These are phyloP conservation scores for Sebastes nivosus DNA, from an alignment of 2,797 vertebrate genomes.

Conservation along the genomic window DNA sequence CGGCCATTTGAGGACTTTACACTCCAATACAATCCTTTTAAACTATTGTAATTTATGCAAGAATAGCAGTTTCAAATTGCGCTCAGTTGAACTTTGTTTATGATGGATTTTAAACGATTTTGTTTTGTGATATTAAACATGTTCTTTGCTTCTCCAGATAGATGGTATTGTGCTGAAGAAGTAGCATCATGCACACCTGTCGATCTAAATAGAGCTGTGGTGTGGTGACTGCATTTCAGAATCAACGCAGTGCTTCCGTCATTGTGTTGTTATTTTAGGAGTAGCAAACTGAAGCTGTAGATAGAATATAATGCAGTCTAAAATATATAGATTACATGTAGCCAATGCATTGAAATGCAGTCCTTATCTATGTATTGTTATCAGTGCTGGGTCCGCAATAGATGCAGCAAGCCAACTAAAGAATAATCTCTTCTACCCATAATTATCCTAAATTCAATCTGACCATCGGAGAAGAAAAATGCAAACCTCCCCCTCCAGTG, in stretches of 20 bases:
- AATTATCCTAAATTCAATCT: slow-evolving; percentile 8
- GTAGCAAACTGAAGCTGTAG: neutral
- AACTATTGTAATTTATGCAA: neutral
- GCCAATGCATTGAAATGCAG: neutral
- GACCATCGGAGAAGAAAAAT: neutral
- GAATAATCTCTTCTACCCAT: neutral
- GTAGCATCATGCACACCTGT: neutral
- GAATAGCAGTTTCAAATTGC: neutral
- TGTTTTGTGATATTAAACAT: neutral
- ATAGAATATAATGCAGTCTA: neutral
- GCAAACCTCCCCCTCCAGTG: neutral
- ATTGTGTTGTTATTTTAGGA: neutral
- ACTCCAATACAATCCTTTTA: neutral
- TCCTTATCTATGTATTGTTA: neutral
- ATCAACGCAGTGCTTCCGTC: neutral
- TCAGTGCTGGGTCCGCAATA: neutral
- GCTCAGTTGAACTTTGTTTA: neutral
- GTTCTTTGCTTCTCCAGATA: neutral
- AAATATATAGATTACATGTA: neutral
- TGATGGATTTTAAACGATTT: neutral
- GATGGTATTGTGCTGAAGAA: neutral
- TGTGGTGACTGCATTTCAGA: neutral
- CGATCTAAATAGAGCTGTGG: neutral
- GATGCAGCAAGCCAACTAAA: neutral
- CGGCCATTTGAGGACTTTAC: neutral